Evolutionary conservation across 2,797 vertebrate genomes (phyloP).

Genomic region (Myiotriccus ornatus): DNA sequence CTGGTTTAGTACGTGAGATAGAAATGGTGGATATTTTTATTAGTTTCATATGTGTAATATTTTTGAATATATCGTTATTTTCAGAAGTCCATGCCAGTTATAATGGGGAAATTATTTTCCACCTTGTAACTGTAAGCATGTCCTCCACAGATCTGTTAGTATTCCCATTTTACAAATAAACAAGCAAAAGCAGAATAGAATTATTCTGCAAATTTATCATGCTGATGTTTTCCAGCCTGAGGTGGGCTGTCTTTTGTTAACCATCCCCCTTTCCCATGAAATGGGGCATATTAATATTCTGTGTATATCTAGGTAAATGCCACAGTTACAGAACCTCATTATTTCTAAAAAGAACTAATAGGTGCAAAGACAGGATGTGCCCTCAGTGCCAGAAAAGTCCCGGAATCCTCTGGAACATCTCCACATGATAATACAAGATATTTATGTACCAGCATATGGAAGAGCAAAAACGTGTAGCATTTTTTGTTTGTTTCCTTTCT

Average conservation of each 20-base stretch:
- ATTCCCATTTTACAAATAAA: background rate
- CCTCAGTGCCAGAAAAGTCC: background rate
- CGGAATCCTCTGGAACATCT: background rate
- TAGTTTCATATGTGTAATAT: background rate
- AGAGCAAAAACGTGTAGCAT: background rate
- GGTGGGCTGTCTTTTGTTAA: background rate
- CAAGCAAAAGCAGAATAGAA: background rate
- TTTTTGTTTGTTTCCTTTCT: background rate
- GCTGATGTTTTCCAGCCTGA: background rate
- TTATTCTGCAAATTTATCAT: background rate
- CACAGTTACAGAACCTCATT: background rate
- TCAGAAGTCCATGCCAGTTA: background rate
- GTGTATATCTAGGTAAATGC: background rate
- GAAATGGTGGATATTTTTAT: background rate
- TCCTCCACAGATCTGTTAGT: background rate
- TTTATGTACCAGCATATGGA: fast-evolving
- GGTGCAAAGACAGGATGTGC: background rate
- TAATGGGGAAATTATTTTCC: background rate
- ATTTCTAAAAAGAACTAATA: background rate
- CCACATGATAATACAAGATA: too few species aligned
- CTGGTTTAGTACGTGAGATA: background rate
- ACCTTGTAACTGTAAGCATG: background rate
- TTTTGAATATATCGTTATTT: background rate
- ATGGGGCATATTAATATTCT: background rate
- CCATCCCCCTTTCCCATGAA: background rate